Base-by-base conservation (phyloP, 2,113 vertebrate genomes). In the Erythrolamprus reginae region DNA sequence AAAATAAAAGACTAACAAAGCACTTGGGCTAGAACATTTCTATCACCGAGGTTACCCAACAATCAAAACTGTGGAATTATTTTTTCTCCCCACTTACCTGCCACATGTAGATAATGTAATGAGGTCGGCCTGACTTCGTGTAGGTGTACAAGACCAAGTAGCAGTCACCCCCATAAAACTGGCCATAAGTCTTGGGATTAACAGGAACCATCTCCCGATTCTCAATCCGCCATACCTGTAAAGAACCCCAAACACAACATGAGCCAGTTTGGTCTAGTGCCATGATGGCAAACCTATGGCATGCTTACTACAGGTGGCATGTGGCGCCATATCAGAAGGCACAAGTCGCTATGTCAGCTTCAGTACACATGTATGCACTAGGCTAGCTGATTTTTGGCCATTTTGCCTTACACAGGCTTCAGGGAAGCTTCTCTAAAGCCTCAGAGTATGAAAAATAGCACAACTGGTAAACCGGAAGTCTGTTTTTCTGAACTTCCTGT, bases 101-200 rank as follows among this genome's bases (percentile, higher is more conserved):
- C 98, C 98, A 99, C 98, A 99, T 98, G 90, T 99, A 99, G 89
- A 99, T 97, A 52, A 99, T 84, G 17, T 98, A 97, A 87, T 98
- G 97, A 38, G 96, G 96, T 92, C 96, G 96, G 93, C 96, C 95
- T 24, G 97, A 95, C 84, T 92, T 97, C 88, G 94, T 90, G 95
- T 99, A 99, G 2, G 98, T 98, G 94, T 99, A 99, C 38, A 99
- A 94, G 85, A 98, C 96, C 91, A 99, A 92, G 95, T 99, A 99
- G 95, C 98, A 98, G 89, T 99, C 98, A 10, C 98, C 98, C 42
- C 98, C 98, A 0, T 99, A 99, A 94, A 99, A 99, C 95, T 98
- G 98, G 13, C 98, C 98, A 0, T 98, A 98, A 0, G 93, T 97
- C 85, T 94, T 98, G 45, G 96, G 97, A 12, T 97, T 94, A 2